Conservation (phyloP, 2,797 vertebrate genomes). For the Gadopsis marmoratus region DNA sequence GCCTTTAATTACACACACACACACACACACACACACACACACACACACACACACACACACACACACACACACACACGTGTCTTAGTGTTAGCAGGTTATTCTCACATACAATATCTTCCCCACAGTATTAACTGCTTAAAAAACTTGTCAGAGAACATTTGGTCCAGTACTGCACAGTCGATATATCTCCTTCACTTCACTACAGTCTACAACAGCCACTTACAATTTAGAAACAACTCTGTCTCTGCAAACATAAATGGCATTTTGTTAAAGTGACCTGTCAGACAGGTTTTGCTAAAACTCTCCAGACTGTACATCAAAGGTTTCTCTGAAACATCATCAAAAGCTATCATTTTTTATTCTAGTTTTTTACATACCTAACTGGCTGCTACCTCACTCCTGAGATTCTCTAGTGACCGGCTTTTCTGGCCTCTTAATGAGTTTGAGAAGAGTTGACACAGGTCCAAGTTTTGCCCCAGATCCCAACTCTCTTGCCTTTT, state of each 20-base stretch:
- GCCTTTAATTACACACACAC: slow-evolving; percentile 2
- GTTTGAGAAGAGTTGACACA: slow-evolving; percentile 70
- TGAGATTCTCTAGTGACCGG: slow-evolving; percentile 66
- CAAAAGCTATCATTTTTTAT: slow-evolving; percentile 76
- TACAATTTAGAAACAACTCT: slow-evolving; percentile 65
- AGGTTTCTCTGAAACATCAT: slow-evolving; percentile 69
- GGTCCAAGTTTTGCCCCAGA: slow-evolving; percentile 75
- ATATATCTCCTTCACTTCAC: slow-evolving; percentile 43
- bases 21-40: neutral
- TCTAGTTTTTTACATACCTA: slow-evolving; percentile 67
- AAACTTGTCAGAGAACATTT: slow-evolving; percentile 42
- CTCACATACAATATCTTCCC: neutral
- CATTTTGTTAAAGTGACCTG: slow-evolving; percentile 65
- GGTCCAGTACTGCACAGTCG: slow-evolving; percentile 8
- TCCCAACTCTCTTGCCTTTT: slow-evolving; percentile 64
- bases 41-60: too few species aligned
- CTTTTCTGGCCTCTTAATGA: slow-evolving; percentile 75
- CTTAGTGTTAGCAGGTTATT: neutral
- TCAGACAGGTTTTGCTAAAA: slow-evolving; percentile 65
- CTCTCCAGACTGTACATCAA: slow-evolving; percentile 75
- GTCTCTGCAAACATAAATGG: slow-evolving; percentile 59
- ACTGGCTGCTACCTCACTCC: slow-evolving; percentile 71
- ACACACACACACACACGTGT: too few species aligned
- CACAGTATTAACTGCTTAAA: slow-evolving; percentile 2
- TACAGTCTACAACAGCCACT: slow-evolving; percentile 64